Conservation (phyloP, 2,888 invertebrate genomes). For the Podabrus alpinus region DNA sequence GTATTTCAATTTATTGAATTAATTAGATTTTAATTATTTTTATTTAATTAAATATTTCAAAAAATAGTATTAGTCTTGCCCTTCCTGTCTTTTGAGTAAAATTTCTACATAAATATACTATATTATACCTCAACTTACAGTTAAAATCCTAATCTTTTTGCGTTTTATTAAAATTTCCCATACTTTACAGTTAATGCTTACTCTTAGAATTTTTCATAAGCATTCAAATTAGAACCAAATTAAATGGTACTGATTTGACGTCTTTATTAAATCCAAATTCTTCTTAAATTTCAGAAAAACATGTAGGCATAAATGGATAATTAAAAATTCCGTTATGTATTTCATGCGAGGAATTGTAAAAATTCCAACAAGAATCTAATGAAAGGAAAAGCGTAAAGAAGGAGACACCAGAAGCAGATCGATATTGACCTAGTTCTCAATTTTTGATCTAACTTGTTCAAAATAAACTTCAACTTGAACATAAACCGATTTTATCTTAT, state of each 20-base stretch:
- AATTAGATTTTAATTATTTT: no score
- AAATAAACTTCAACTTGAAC: not conserved
- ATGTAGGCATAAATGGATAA: not conserved
- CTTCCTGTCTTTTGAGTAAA: no score
- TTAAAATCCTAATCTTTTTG: not conserved
- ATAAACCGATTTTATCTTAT: not conserved
- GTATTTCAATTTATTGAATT: no score
- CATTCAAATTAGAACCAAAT: not conserved
- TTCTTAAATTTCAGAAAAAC: not conserved
- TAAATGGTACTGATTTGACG: not conserved
- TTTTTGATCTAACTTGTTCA: not conserved
- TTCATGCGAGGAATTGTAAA: not conserved
- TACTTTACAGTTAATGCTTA: no score
- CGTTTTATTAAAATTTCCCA: not conserved
- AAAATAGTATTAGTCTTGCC: no score
- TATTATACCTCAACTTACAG: not conserved
- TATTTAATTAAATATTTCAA: no score
- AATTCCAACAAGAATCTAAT: not conserved
- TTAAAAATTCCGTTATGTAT: not conserved
- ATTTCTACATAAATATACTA: no score
- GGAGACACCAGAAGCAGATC: not conserved
- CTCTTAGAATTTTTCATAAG: not conserved
- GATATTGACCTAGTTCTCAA: slow-evolving; percentile 2
- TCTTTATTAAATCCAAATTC: not conserved
- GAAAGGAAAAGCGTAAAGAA: not conserved